phyloP scores from a whole-genome alignment of 2,797 vertebrate genomes.

The Apogon talboti region DNA sequence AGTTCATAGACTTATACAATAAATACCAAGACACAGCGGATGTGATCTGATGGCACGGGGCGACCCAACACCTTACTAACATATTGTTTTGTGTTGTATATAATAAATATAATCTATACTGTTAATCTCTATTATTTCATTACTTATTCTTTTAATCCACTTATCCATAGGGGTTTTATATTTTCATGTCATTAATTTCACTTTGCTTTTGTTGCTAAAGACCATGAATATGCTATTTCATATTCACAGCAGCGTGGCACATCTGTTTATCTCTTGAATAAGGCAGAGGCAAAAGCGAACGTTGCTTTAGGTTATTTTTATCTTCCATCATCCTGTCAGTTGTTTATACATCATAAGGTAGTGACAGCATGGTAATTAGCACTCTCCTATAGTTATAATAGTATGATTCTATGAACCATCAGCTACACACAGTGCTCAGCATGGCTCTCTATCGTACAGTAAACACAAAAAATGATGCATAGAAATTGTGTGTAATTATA shows the following conservation, averaged over 20 bases:
- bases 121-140: background rate
- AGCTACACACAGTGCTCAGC: slow-evolving; percentile 12
- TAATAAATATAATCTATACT: too few species aligned
- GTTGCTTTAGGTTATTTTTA: slow-evolving; percentile 39
- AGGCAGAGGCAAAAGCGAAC: slow-evolving; percentile 4
- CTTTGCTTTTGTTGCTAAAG: background rate
- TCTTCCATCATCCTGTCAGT: slow-evolving; percentile 18
- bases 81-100: too few species aligned
- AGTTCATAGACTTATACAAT: too few species aligned
- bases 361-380: slow-evolving; percentile 44
- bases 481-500: slow-evolving; percentile 58
- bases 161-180: background rate
- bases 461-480: slow-evolving; percentile 35
- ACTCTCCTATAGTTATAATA: slow-evolving; percentile 34
- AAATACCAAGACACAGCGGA: too few species aligned
- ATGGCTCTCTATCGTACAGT: slow-evolving; percentile 10
- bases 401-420: slow-evolving; percentile 1
- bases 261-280: slow-evolving; percentile 10
- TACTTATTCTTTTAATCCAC: background rate
- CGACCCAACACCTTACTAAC: too few species aligned
- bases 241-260: background rate
- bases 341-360: slow-evolving; percentile 28
- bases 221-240: slow-evolving; percentile 19
- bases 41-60: too few species aligned
- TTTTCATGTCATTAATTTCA: too few species aligned